Evolutionary conservation across 2,113 vertebrate species (phyloP).

Genomic region (Ailurus styani): DNA sequence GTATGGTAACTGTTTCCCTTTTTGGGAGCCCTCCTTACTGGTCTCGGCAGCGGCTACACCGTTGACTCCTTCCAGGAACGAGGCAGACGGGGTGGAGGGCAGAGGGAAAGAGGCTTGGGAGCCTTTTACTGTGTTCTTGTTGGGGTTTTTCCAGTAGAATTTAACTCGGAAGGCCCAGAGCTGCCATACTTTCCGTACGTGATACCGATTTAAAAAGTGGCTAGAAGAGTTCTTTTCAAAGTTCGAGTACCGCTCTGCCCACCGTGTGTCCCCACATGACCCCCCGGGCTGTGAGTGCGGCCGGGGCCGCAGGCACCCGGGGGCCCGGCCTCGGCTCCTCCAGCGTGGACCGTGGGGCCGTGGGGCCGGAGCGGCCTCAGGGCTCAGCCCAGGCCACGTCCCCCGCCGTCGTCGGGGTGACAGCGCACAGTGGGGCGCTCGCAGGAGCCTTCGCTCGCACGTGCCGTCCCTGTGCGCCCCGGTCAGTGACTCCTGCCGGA

Average conservation of each 20-base stretch:
- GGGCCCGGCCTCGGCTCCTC: background rate
- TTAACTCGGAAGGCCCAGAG: background rate
- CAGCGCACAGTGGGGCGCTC: too few species aligned
- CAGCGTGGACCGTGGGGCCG: background rate
- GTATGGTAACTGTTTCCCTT: background rate
- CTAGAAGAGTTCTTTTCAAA: background rate
- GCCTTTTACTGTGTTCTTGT: background rate
- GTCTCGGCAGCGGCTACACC: too few species aligned
- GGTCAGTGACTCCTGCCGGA: too few species aligned
- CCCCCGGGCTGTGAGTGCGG: background rate
- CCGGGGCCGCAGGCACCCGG: background rate
- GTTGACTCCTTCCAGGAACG: background rate
- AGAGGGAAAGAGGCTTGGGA: background rate
- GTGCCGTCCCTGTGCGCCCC: background rate
- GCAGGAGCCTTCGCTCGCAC: background rate
- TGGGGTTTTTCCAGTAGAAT: background rate
- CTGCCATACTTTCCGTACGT: background rate
- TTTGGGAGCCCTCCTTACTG: background rate
- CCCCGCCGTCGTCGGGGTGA: too few species aligned
- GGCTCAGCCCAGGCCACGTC: background rate
- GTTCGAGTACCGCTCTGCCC: background rate
- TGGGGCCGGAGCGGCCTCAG: background rate
- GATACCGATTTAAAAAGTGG: background rate
- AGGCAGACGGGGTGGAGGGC: background rate
- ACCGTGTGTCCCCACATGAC: fast-evolving